phyloP scores from a whole-genome alignment of 1,140 invertebrate species.

The Brachionus asplanchnoidis region DNA sequence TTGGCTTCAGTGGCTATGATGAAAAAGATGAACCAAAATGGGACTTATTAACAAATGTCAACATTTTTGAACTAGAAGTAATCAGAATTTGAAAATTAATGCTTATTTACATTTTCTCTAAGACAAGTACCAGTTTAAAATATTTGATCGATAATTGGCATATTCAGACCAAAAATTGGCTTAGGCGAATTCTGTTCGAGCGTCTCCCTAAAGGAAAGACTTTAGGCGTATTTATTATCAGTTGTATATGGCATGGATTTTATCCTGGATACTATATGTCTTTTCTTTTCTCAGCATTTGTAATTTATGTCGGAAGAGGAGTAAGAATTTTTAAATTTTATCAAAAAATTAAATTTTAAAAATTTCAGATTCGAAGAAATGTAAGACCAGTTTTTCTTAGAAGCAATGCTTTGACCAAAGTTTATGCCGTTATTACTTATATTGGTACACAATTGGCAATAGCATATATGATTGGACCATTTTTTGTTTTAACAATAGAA shows the following conservation, averaged over 20 bases:
- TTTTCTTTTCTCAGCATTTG: slow-evolving; percentile 78
- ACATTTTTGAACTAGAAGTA: slow-evolving; percentile 63
- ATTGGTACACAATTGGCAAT: slow-evolving; percentile 71
- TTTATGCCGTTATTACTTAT: slow-evolving; percentile 74
- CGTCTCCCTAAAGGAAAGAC: slow-evolving; percentile 62
- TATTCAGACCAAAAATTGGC: slow-evolving; percentile 75
- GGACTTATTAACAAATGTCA: slow-evolving; percentile 85
- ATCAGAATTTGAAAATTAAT: neutral
- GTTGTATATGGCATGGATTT: slow-evolving; percentile 91
- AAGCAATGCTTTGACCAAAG: slow-evolving; percentile 61
- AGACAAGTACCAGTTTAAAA: slow-evolving; percentile 60
- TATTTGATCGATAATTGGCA: slow-evolving; percentile 70
- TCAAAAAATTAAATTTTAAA: neutral
- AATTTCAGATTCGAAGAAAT: slow-evolving; percentile 61
- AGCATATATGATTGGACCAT: slow-evolving; percentile 78
- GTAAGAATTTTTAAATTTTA: neutral
- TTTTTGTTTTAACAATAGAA: slow-evolving; percentile 72
- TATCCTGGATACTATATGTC: slow-evolving; percentile 95
- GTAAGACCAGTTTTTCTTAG: slow-evolving; percentile 71
- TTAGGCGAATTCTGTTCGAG: slow-evolving; percentile 78
- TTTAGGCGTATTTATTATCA: slow-evolving; percentile 75
- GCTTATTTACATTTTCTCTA: slow-evolving; percentile 61
- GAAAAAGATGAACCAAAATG: slow-evolving; percentile 65
- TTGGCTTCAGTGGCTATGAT: slow-evolving; percentile 79
- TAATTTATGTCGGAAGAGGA: neutral